Conservation (phyloP, 1,140 invertebrate genomes). For the Notospermus geniculatus region DNA sequence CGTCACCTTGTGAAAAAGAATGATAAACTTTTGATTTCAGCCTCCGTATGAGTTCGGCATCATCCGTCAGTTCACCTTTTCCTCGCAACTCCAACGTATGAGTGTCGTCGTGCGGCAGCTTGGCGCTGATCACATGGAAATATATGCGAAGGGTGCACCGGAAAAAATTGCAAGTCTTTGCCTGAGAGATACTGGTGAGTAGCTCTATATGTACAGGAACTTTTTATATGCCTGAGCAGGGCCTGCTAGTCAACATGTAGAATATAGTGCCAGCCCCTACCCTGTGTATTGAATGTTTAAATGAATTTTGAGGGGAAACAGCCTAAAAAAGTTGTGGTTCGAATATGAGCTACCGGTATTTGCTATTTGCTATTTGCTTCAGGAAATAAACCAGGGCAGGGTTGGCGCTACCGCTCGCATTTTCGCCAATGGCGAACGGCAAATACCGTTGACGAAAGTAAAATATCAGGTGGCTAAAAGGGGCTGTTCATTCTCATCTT, state of each 20-base stretch:
- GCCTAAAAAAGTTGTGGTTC: neutral
- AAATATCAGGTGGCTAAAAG: no score
- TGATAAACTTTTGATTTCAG: conserved; percentile 7
- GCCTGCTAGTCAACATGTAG: no score
- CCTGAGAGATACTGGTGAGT: conserved; percentile 62
- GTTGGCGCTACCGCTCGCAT: no score
- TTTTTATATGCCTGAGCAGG: no score
- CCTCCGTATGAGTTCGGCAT: conserved; percentile 65
- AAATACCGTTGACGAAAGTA: no score
- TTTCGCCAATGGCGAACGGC: no score
- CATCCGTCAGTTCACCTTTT: conserved; percentile 86
- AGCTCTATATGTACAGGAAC: no score
- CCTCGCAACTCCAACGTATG: conserved; percentile 81
- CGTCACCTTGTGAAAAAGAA: no score
- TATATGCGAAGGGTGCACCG: conserved; percentile 88
- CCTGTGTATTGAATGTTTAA: neutral
- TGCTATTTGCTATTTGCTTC: no score
- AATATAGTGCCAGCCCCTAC: no score
- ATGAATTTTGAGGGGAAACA: neutral
- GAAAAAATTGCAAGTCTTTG: conserved; percentile 75
- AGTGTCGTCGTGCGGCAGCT: conserved; percentile 76
- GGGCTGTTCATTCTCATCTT: no score
- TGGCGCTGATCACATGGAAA: conserved; percentile 64
- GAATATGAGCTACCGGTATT: no score
- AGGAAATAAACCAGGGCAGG: neutral